Base-by-base conservation (phyloP, 2,888 invertebrate genomes). In the Agonum fuliginosum region DNA sequence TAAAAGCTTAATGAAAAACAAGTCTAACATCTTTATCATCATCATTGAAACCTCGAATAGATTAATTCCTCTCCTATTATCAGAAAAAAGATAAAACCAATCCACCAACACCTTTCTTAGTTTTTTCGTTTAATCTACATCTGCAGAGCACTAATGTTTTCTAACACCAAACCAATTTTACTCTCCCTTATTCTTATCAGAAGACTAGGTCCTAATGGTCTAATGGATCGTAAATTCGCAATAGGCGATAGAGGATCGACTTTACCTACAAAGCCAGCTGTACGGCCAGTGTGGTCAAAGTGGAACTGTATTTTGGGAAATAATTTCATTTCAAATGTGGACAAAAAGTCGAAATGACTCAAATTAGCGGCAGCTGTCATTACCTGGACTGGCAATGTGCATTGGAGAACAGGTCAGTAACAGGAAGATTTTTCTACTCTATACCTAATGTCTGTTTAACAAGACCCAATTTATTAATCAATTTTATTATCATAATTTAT, bases 331-430 rank as follows among this genome's bases (percentile, higher is more conserved):
- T 62, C 6, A 62, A 62, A 62, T 3, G 30, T 19, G 17, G 58
- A 62, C 58, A 62, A 62, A 62, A 62, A 62, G 12, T 30, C 30
- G 14, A 30, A 62, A 62, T 62, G 58, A 62, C 58, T 27, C 17
- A 17, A 62, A 62, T 62, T 62, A 62, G 58, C 30, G 30, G 30
- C 58, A 62, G 58, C 58, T 62, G 58, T 30, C 58, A 62, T 62
- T 62, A 62, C 24, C 54, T 54, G 30, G 20, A 30, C 5, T 62
- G 3, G 17, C 30, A 62, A 62, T 62, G 34, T 30, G 58, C 54
- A 20, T 24, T 17, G 19, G 1, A 12, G 20, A 22, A 30, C 58
- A 62, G 58, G 30, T 17, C 58, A 54, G n/a, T 54, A 24, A 24
- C 24, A 24, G n/a, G 8, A 17, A 48, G 12, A 34, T 10, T 34